phyloP scores from a whole-genome alignment of 2,113 vertebrate genomes.

The Verasper variegatus region DNA sequence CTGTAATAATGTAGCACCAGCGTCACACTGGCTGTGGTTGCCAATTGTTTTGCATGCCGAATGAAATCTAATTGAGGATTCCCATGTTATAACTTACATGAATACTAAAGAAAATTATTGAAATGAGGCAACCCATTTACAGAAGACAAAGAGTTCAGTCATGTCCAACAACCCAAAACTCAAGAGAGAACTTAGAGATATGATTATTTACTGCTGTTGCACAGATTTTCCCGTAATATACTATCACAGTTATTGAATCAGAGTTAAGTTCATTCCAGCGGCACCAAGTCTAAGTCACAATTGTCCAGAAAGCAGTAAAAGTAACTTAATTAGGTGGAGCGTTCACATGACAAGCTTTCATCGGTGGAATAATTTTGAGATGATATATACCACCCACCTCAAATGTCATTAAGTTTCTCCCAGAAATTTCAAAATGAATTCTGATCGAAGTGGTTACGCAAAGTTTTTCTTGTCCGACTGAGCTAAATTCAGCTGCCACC shows the following conservation, averaged over 20 bases:
- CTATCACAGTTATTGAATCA: conserved; percentile 24
- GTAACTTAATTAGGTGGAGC: conserved; percentile 26
- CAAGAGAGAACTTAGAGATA: neutral
- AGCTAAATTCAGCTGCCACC: neutral
- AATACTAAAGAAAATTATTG: conserved; percentile 1
- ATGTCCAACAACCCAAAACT: conserved; percentile 4
- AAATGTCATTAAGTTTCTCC: neutral
- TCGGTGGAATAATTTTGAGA: neutral
- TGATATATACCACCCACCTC: neutral
- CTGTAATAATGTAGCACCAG: conserved; percentile 1
- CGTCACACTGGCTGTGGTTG: conserved; percentile 4
- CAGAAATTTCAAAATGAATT: neutral
- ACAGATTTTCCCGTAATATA: conserved; percentile 15
- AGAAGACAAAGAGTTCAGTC: conserved; percentile 34
- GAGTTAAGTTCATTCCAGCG: neutral
- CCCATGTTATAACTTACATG: conserved; percentile 25
- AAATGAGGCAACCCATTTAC: conserved; percentile 2
- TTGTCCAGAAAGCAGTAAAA: conserved; percentile 39
- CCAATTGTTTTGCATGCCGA: neutral
- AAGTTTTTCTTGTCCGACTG: neutral
- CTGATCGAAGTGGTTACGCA: neutral
- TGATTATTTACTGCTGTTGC: conserved; percentile 6
- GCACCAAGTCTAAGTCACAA: conserved; percentile 4
- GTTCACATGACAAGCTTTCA: conserved; percentile 22
- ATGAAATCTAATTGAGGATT: conserved; percentile 19